Base-by-base conservation (phyloP, 2,797 vertebrate species). In the Mycteria americana region DNA sequence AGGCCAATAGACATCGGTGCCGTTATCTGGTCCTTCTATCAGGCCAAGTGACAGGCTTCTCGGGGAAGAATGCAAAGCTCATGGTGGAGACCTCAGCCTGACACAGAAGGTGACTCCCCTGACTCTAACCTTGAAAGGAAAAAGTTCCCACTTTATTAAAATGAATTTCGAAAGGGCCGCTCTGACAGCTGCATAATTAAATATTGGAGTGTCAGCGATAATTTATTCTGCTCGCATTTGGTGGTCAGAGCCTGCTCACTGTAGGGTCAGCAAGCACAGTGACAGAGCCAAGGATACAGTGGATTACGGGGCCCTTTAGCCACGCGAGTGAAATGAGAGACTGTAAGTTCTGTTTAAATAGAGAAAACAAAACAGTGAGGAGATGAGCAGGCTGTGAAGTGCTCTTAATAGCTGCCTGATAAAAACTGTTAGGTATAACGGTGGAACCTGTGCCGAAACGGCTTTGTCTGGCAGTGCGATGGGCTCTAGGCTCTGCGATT, bases 121-220 rank as follows among this genome's bases (percentile, higher is more conserved):
- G 98, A 98, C 98, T 98, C 98, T 99, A 99, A 99, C 99, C 99
- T 99, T 99, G 99, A 98, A 98, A 98, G 98, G 98, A 99, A 99
- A 99, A 98, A 99, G 99, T 98, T 98, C 98, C 98, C 97, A 99
- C 98, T 99, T 99, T 99, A 99, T 99, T 99, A 99, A 99, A 99
- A 99, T 99, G 99, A 99, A 99, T 99, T 99, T 99, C 99, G 98
- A 99, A 98, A 98, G 99, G 98, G 99, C 98, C 97, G 97, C 98
- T 99, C 99, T 99, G 99, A 99, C 99, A 99, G 99, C 99, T 98
- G 99, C 99, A 99, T 99, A 99, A 99, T 99, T 99, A 99, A 99
- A 99, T 99, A 98, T 99, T 98, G 98, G 99, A 99, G 99, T 99
- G 99, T 99, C 99, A 99, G 99, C 98, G 98, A 99, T 99, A 99